These are phyloP conservation scores for Saccostrea cuccullata DNA, from an alignment of 1,140 invertebrate genomes.

Conservation along the genomic window DNA sequence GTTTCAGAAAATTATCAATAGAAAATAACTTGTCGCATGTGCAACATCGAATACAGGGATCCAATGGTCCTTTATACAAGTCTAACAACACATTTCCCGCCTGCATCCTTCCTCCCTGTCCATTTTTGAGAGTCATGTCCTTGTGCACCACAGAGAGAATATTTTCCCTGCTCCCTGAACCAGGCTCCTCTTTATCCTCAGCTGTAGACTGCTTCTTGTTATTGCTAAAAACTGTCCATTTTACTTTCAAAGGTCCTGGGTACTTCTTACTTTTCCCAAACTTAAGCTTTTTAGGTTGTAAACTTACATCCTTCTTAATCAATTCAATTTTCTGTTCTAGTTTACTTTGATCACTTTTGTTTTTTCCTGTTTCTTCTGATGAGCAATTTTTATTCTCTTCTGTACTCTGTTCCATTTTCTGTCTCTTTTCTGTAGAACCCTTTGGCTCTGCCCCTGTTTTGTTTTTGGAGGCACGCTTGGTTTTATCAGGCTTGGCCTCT, in stretches of 20 bases:
- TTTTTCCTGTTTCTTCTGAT: background rate
- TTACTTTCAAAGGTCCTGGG: conserved; percentile 66
- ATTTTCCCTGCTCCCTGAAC: conserved; percentile 36
- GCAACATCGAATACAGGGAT: conserved; percentile 69
- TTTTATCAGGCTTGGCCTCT: conserved; percentile 43
- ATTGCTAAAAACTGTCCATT: conserved; percentile 56
- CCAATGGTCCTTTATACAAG: conserved; percentile 67
- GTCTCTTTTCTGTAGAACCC: conserved; percentile 28
- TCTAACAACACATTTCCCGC: conserved; percentile 70
- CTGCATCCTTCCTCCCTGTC: conserved; percentile 58
- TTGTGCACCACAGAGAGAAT: conserved; percentile 59
- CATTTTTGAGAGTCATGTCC: conserved; percentile 51
- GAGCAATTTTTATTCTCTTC: background rate
- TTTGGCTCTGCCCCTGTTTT: conserved; percentile 34
- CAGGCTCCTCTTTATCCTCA: conserved; percentile 38
- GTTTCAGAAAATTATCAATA: conserved; percentile 68
- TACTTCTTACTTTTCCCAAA: conserved; percentile 56
- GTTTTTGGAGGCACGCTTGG: conserved; percentile 38
- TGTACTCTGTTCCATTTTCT: background rate
- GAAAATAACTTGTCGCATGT: conserved; percentile 72
- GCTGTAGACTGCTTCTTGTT: conserved; percentile 36
- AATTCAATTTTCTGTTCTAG: background rate
- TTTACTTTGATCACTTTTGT: conserved; percentile 15
- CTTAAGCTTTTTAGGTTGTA: conserved; percentile 43
- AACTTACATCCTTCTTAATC: background rate